These are phyloP conservation scores for Halictus ligatus DNA, from an alignment of 2,888 invertebrate genomes.

Conservation along the genomic window DNA sequence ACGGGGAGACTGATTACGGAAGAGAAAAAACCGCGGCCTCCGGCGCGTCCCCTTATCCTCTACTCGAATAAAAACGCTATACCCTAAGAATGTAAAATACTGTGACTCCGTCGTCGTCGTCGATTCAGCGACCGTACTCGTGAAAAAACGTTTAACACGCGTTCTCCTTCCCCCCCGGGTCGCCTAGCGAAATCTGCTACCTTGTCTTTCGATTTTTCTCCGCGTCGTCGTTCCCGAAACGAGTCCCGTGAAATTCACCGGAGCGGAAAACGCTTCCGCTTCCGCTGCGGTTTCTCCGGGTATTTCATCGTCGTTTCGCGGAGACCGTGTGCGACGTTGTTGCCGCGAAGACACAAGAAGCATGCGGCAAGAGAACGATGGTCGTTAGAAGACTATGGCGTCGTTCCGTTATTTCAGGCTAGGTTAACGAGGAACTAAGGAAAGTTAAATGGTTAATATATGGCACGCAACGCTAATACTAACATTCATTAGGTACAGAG, in stretches of 20 bases:
- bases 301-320: not conserved
- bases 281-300: not conserved
- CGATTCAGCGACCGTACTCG: not conserved
- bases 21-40: conserved; percentile 44
- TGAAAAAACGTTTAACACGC: conserved; percentile 35
- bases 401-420: not conserved
- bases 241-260: not conserved
- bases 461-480: not conserved
- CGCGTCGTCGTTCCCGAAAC: not conserved
- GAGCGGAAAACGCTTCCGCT: not conserved
- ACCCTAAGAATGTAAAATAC: conserved; percentile 50
- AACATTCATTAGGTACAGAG: not conserved
- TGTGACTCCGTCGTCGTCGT: not conserved
- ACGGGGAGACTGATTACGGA: conserved; percentile 44
- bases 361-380: conserved; percentile 37
- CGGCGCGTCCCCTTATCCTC: conserved; percentile 45
- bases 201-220: not conserved
- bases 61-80: conserved; percentile 54
- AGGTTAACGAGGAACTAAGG: not conserved
- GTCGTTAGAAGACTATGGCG: not conserved
- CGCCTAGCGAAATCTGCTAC: not conserved
- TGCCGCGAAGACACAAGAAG: conserved; percentile 38
- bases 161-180: not conserved
- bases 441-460: not conserved
- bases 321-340: not conserved